phyloP scores from a whole-genome alignment of 2,113 vertebrate species.

The Ceratotherium simum region DNA sequence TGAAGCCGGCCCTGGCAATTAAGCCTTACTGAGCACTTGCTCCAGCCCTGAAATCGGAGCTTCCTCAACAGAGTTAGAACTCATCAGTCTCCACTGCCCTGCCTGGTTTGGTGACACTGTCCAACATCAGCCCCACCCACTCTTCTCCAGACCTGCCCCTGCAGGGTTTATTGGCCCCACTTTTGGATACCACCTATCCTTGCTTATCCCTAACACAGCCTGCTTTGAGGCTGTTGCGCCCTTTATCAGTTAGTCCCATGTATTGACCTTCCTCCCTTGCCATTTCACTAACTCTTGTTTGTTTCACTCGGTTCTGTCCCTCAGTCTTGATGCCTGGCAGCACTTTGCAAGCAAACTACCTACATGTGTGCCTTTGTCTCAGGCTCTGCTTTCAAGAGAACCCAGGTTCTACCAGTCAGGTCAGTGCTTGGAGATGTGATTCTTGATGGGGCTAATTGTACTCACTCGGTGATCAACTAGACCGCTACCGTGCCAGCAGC shows the following conservation, averaged over 20 bases:
- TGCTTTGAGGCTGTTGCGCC: not conserved
- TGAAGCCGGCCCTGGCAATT: not conserved
- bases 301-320: not conserved
- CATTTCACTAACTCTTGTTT: not conserved
- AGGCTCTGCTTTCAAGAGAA: not conserved
- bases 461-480: not conserved
- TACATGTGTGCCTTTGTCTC: not conserved
- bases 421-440: not conserved
- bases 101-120: not conserved
- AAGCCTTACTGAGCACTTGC: not conserved
- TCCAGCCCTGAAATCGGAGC: not conserved
- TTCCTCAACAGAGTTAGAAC: not conserved
- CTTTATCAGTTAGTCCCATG: not conserved
- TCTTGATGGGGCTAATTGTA: slow-evolving; percentile 23
- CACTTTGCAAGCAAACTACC: not conserved
- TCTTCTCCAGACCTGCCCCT: not conserved
- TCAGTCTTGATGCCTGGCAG: not conserved
- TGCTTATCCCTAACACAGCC: not conserved
- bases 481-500: not conserved
- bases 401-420: not conserved
- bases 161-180: not conserved
- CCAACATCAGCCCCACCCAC: not conserved
- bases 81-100: not conserved
- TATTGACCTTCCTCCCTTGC: not conserved
- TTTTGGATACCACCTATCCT: not conserved